Evolutionary conservation across 2,113 vertebrate genomes (phyloP).

Genomic region (Colistium nudipinnis): DNA sequence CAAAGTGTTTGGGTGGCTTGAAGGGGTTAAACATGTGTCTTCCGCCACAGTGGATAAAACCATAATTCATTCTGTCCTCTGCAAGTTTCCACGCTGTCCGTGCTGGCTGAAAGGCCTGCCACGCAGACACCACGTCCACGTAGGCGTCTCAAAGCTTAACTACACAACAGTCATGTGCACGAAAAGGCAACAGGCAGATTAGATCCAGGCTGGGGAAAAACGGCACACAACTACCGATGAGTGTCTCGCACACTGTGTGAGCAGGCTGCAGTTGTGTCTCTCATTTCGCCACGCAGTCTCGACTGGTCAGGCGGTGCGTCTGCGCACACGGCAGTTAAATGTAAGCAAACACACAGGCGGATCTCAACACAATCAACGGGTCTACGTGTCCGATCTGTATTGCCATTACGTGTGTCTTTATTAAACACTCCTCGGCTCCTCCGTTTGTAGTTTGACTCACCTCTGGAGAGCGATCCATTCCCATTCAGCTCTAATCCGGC

Average conservation of each 20-base stretch:
- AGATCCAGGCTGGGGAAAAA: no score
- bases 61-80: neutral
- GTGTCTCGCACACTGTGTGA: constrained; percentile 4
- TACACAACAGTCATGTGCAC: neutral
- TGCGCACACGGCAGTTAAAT: no score
- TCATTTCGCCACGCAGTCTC: neutral
- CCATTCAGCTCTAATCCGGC: constrained; percentile 51
- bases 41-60: neutral
- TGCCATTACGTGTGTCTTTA: neutral
- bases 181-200: neutral
- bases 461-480: constrained; percentile 62
- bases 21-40: neutral
- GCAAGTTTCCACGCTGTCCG: neutral
- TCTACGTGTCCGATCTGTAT: neutral
- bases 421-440: neutral
- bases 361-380: neutral
- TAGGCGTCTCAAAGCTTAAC: neutral
- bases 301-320: neutral
- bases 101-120: constrained; percentile 46
- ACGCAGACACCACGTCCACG: constrained; percentile 49
- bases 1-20: neutral
- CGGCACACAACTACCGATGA: neutral
- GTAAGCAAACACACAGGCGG: no score
- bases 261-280: neutral
- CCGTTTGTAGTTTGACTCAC: constrained; percentile 37